Percentiles rank a stretch among this genome's conserved stretches.
phyloP scores from a whole-genome alignment of 92 coral and sea anemone species.

The Nematostella vectensis region DNA sequence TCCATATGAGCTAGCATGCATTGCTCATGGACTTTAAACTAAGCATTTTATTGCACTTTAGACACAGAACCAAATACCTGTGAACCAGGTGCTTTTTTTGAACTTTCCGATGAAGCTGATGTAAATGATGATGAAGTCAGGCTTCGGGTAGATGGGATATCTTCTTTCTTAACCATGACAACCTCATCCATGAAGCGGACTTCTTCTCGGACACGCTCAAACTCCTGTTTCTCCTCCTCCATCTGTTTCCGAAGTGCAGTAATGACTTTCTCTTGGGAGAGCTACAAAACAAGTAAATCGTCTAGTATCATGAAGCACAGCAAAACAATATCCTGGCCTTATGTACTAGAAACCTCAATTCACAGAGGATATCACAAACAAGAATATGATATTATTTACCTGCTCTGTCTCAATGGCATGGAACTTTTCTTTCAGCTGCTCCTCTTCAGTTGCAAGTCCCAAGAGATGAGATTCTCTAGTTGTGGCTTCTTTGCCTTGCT shows the following conservation, averaged over 20 bases:
- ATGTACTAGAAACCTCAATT: no score
- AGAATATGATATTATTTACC: no score
- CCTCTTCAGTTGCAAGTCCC: constrained; percentile 53
- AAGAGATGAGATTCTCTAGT: constrained; percentile 58
- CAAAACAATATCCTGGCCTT: no score
- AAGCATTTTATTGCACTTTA: no score
- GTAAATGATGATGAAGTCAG: constrained; percentile 5
- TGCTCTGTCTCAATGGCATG: constrained; percentile 60
- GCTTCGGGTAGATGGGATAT: constrained; percentile 3
- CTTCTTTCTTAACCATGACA: constrained; percentile 26
- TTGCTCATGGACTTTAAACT: no score
- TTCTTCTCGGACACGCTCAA: constrained; percentile 46
- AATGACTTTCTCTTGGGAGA: constrained; percentile 53
- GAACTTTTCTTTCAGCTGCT: constrained; percentile 40
- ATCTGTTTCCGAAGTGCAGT: constrained; percentile 38
- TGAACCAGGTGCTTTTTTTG: no score
- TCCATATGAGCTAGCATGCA: no score
- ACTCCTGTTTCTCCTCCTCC: constrained; percentile 48
- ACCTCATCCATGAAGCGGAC: constrained; percentile 35
- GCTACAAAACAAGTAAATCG: constrained; percentile 12
- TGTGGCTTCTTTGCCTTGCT: constrained; percentile 42
- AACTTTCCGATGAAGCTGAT: no score
- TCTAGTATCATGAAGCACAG: not conserved
- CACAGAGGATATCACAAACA: no score
- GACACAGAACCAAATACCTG: no score